A percentile compares a stretch with the other conserved stretches of the same genome.
Conservation (phyloP, 2,113 vertebrate species). For the Psephotus haematonotus region DNA sequence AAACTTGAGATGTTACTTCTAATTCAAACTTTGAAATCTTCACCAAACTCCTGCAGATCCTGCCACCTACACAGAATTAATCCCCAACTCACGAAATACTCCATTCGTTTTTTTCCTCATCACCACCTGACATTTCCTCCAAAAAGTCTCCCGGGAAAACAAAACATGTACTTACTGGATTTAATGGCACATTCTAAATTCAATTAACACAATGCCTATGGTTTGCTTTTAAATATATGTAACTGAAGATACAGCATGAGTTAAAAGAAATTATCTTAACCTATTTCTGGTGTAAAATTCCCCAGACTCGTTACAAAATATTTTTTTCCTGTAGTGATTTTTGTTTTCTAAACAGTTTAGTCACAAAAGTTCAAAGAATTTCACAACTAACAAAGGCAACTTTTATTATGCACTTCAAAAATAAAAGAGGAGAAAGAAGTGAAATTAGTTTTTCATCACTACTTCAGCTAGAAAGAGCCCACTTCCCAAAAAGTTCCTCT, state of each 20-base stretch:
- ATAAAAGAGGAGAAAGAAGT: background rate
- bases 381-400: background rate
- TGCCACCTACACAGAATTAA: background rate
- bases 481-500: background rate
- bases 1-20: background rate
- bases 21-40: background rate
- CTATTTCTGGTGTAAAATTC: background rate
- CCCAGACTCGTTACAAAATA: background rate
- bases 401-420: conserved; percentile 18
- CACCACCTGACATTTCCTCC: background rate
- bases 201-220: background rate
- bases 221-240: background rate
- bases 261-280: background rate
- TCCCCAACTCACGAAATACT: background rate
- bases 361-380: background rate
- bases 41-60: background rate
- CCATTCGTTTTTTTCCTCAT: background rate
- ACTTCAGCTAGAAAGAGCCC: background rate
- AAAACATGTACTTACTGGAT: background rate
- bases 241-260: background rate
- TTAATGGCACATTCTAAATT: background rate
- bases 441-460: background rate
- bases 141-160: background rate
- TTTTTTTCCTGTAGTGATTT: background rate
- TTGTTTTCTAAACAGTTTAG: background rate